Conservation (phyloP, 2,113 vertebrate genomes). For the Rhinopomastus cyanomelas region DNA sequence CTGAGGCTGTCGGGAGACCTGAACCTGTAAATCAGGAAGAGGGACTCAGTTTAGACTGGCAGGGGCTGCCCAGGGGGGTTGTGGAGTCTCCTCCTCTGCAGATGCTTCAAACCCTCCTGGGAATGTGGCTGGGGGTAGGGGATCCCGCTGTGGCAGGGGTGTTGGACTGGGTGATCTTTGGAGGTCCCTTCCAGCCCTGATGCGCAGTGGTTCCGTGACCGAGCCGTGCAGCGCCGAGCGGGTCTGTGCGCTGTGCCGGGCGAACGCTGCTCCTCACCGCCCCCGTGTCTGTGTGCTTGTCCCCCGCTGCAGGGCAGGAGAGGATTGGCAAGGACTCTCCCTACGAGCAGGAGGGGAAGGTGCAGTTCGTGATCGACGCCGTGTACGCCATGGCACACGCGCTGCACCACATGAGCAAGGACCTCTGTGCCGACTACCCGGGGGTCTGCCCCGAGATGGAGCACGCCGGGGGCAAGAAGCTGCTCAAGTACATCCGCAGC, state of each 20-base stretch:
- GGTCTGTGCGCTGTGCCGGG: background rate
- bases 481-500: slow-evolving; percentile 91
- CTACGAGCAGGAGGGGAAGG: slow-evolving; percentile 96
- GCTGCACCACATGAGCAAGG: slow-evolving; percentile 92
- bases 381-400: slow-evolving; percentile 96
- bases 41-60: background rate
- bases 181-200: too few species aligned
- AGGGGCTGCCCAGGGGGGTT: too few species aligned
- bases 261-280: background rate
- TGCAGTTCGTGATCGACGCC: slow-evolving; percentile 94
- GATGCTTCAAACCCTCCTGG: too few species aligned
- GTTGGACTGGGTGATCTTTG: too few species aligned
- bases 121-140: too few species aligned
- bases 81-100: too few species aligned
- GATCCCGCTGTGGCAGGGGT: too few species aligned
- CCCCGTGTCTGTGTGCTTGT: background rate
- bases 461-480: slow-evolving; percentile 85
- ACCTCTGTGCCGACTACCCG: slow-evolving; percentile 84
- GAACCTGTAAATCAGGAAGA: background rate
- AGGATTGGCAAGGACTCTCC: slow-evolving; percentile 89
- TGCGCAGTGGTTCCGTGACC: too few species aligned
- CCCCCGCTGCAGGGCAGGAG: slow-evolving; percentile 83
- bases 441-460: slow-evolving; percentile 93
- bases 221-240: too few species aligned
- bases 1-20: background rate